Evolutionary conservation across 2,888 invertebrate genomes (phyloP).

Genomic region (Rapana venosa): DNA sequence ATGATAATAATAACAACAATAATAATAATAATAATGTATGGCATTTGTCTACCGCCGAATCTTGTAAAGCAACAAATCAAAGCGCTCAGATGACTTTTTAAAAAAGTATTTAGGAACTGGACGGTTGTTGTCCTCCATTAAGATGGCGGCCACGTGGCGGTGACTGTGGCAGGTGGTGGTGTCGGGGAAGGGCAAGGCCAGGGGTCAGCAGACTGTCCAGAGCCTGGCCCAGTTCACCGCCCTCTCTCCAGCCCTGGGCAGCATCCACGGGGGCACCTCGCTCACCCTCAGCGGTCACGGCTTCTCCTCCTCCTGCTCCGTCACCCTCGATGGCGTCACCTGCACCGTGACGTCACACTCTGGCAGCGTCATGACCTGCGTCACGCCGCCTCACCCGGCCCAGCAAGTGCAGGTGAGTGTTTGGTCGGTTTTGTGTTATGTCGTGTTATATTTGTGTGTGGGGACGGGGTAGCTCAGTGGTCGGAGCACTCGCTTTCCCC

Average conservation of each 20-base stretch:
- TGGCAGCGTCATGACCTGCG: constrained; percentile 55
- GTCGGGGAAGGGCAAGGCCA: not conserved
- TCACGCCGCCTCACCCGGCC: constrained; percentile 56
- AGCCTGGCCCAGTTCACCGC: constrained; percentile 52
- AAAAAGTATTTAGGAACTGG: no score
- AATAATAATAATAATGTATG: no score
- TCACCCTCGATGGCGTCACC: constrained; percentile 50
- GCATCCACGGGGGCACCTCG: constrained; percentile 61
- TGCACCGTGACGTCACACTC: constrained; percentile 50
- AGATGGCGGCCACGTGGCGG: not conserved
- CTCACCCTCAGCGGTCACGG: constrained; percentile 62
- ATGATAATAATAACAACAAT: no score
- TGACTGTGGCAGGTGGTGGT: not conserved
- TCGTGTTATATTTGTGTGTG: no score
- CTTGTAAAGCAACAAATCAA: no score
- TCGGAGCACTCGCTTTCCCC: no score
- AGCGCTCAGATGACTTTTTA: no score
- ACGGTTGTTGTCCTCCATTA: not conserved
- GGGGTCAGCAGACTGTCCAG: not conserved
- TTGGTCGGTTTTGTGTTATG: not conserved
- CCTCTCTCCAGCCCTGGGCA: constrained; percentile 59
- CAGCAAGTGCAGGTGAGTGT: constrained; percentile 34
- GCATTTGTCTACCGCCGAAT: no score
- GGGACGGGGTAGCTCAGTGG: no score
- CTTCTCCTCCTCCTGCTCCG: constrained; percentile 49